Evolutionary conservation across 2,797 vertebrate genomes (phyloP).

Genomic region (Anguilla anguilla): DNA sequence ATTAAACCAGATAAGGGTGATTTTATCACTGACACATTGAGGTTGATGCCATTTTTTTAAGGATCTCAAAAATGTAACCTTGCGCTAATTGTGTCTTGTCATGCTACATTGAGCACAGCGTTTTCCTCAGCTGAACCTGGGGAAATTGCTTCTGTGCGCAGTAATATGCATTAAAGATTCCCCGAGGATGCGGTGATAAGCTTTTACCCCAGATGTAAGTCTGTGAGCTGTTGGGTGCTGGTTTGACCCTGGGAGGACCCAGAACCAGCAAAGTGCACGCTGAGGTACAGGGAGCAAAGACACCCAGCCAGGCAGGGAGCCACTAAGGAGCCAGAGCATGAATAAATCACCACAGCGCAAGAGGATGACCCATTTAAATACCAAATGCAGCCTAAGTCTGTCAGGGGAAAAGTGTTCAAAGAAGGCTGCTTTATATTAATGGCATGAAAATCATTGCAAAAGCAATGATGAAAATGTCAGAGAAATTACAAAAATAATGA

Average conservation of each 20-base stretch:
- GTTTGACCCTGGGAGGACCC: neutral
- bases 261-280: neutral
- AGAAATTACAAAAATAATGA: neutral
- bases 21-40: conserved; percentile 12
- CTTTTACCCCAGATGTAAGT: neutral
- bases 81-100: neutral
- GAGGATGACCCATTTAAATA: conserved; percentile 17
- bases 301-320: neutral
- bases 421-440: conserved; percentile 12
- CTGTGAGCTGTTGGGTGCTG: neutral
- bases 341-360: conserved; percentile 11
- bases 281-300: neutral
- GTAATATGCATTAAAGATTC: neutral
- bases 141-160: neutral
- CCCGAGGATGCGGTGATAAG: neutral
- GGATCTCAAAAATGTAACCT: neutral
- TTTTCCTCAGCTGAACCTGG: neutral
- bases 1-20: neutral
- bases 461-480: neutral
- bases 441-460: neutral
- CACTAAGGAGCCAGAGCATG: neutral
- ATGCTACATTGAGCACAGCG: neutral
- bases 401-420: neutral
- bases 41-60: neutral
- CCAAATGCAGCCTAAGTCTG: neutral